Evolutionary conservation across 2,888 invertebrate species (phyloP).

Genomic region (Diloba caeruleocephala): DNA sequence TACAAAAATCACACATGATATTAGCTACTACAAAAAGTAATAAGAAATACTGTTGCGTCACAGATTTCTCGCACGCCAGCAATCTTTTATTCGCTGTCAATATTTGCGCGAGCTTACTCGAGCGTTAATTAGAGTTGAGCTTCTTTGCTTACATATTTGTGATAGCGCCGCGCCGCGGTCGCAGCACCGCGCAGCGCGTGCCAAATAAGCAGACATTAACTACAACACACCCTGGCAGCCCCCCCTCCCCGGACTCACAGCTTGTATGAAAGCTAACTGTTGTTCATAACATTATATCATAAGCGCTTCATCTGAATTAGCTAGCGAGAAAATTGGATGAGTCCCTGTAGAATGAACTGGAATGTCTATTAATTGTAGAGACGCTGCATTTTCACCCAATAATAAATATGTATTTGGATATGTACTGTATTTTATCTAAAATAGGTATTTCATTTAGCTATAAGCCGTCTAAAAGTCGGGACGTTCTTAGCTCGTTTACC

Average conservation of each 20-base stretch:
- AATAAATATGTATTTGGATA: not conserved
- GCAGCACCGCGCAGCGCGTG: constrained; percentile 41
- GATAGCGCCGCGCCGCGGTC: constrained; percentile 12
- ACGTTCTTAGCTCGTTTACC: not conserved
- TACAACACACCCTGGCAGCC: constrained; percentile 41
- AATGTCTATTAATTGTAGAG: constrained; percentile 2
- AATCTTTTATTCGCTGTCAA: not conserved
- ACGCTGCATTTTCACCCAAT: not conserved
- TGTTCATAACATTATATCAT: constrained; percentile 13
- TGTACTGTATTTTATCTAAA: not conserved
- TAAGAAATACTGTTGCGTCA: not conserved
- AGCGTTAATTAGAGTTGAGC: not conserved
- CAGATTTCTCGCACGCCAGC: too few species aligned
- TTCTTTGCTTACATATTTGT: constrained; percentile 11
- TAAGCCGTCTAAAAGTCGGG: not conserved
- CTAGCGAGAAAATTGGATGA: not conserved
- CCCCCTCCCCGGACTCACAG: constrained; percentile 11
- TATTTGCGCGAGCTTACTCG: too few species aligned
- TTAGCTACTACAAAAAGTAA: not conserved
- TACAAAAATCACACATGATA: not conserved
- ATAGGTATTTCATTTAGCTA: not conserved
- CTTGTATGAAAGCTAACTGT: constrained; percentile 6
- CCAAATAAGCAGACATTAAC: constrained; percentile 71
- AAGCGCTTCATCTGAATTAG: constrained; percentile 20
- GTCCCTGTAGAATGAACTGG: not conserved